phyloP scores from a whole-genome alignment of 1,140 invertebrate species.

The Coptotermes formosanus region DNA sequence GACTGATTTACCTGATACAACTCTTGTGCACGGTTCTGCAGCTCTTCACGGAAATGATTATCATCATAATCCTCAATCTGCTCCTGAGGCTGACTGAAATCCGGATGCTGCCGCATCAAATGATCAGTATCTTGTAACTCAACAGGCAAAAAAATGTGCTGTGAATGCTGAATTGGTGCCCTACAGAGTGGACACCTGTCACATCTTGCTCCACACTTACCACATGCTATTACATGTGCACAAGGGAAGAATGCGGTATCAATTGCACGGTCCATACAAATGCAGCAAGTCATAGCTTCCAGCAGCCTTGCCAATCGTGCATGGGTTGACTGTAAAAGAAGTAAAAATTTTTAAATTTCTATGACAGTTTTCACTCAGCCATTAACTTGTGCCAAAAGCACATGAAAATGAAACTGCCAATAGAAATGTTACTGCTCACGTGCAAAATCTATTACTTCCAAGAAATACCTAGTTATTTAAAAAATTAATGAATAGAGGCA shows the following conservation, averaged over 20 bases:
- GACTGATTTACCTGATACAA: not conserved
- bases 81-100: not conserved
- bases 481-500: no score
- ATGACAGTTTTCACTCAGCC: no score
- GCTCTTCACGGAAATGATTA: not conserved
- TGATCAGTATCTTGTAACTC: slow-evolving; percentile 43
- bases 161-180: slow-evolving; percentile 66
- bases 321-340: slow-evolving; percentile 40
- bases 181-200: slow-evolving; percentile 75
- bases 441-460: no score
- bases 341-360: no score
- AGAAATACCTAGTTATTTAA: no score
- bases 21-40: not conserved
- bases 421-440: no score
- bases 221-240: slow-evolving; percentile 76
- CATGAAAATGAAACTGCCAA: no score
- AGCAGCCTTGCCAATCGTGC: slow-evolving; percentile 57
- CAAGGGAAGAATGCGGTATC: slow-evolving; percentile 82
- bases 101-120: not conserved
- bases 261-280: slow-evolving; percentile 78
- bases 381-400: no score
- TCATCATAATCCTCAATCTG: not conserved
- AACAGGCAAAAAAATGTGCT: slow-evolving; percentile 69
- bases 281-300: slow-evolving; percentile 74
- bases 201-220: slow-evolving; percentile 67